phyloP scores from a whole-genome alignment of 2,797 vertebrate genomes.

The Chromis chromis region DNA sequence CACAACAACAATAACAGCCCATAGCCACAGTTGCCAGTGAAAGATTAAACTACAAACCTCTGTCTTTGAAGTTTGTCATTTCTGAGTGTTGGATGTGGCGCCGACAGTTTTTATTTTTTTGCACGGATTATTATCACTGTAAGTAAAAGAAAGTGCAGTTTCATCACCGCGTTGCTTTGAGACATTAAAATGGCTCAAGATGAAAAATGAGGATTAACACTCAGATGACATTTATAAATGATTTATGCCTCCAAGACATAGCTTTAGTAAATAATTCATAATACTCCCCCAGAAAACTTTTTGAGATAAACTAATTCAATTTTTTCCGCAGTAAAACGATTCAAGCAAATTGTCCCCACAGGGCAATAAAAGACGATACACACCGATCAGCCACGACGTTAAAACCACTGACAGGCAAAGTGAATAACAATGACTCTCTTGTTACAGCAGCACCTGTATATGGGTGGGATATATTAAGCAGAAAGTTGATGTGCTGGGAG shows the following conservation, averaged over 20 bases:
- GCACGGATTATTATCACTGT: background rate
- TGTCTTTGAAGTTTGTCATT: background rate
- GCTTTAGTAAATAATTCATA: slow-evolving; percentile 61
- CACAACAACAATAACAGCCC: too few relatives aligned
- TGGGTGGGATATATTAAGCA: too few relatives aligned
- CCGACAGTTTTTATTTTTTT: background rate
- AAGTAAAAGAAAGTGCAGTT: slow-evolving; percentile 20
- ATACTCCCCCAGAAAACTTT: slow-evolving; percentile 22
- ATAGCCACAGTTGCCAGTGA: background rate
- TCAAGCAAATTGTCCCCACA: slow-evolving; percentile 11
- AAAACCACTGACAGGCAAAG: too few relatives aligned
- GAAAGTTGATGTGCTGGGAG: too few relatives aligned
- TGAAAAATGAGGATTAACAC: slow-evolving; percentile 52
- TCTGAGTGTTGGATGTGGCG: background rate
- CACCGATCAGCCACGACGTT: too few relatives aligned
- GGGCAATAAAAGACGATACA: too few relatives aligned
- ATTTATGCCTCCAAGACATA: slow-evolving; percentile 56
- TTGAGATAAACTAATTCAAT: slow-evolving; percentile 34
- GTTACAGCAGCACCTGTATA: too few relatives aligned
- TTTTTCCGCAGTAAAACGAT: slow-evolving; percentile 27
- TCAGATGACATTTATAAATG: slow-evolving; percentile 56
- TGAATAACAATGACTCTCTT: too few relatives aligned
- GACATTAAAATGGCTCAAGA: slow-evolving; percentile 35
- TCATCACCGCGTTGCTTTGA: slow-evolving; percentile 19
- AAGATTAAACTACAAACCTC: background rate